phyloP scores from a whole-genome alignment of 2,797 vertebrate genomes.

The Semotilus atromaculatus region DNA sequence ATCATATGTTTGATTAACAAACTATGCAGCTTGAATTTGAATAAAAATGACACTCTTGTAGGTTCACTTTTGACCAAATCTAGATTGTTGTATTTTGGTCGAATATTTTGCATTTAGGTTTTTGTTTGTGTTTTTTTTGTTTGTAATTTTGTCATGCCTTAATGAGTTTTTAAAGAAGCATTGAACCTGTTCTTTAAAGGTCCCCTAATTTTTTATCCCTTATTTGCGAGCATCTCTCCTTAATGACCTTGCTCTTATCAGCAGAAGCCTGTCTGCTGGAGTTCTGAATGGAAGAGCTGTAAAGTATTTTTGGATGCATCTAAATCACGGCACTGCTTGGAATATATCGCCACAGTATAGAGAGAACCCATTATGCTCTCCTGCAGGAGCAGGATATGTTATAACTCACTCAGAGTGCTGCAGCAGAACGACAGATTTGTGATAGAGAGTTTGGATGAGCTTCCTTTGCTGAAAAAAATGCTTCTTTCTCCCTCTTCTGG shows the following conservation, averaged over 20 bases:
- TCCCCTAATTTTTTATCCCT: neutral
- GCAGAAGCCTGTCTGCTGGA: constrained; percentile 12
- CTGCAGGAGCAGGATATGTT: constrained; percentile 21
- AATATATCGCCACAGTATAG: constrained; percentile 5
- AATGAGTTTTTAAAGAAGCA: neutral
- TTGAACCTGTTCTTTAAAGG: neutral
- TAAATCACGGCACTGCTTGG: constrained; percentile 25
- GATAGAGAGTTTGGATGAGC: constrained; percentile 25
- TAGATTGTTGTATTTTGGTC: neutral
- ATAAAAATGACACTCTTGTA: neutral
- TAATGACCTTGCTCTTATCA: constrained; percentile 5
- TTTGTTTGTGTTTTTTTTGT: neutral
- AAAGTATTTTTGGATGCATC: constrained; percentile 22
- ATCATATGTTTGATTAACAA: neutral
- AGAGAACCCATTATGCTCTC: constrained; percentile 20
- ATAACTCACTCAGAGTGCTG: constrained; percentile 22
- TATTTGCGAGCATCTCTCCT: neutral
- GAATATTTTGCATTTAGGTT: neutral
- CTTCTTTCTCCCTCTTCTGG: neutral
- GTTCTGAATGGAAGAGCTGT: constrained; percentile 5
- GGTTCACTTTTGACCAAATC: neutral
- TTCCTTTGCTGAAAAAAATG: constrained; percentile 10
- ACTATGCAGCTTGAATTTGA: neutral
- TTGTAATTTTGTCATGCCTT: neutral
- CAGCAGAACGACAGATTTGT: constrained; percentile 17